These are phyloP conservation scores for Tuta absoluta DNA, from an alignment of 2,888 invertebrate genomes.

Conservation along the genomic window DNA sequence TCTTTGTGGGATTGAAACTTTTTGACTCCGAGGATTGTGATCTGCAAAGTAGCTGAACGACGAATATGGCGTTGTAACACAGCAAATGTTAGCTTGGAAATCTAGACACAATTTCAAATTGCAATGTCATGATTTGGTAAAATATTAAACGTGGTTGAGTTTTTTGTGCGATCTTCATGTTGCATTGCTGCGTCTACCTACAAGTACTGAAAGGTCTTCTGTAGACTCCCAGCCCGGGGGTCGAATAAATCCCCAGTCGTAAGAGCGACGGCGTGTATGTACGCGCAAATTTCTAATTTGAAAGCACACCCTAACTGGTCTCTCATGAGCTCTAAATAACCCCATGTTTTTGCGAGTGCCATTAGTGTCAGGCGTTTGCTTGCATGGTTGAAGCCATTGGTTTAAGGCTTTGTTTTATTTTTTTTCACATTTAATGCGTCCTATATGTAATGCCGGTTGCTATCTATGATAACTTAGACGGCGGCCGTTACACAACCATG, in stretches of 20 bases:
- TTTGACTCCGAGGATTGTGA: conserved; percentile 75
- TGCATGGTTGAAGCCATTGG: not conserved
- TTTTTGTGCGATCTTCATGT: not conserved
- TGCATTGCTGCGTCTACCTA: not conserved
- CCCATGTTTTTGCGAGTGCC: conserved; percentile 35
- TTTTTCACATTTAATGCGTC: no score
- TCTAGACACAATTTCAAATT: not conserved
- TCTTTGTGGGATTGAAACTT: conserved; percentile 79
- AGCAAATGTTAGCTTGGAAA: not conserved
- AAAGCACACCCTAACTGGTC: conserved; percentile 37
- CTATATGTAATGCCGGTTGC: no score
- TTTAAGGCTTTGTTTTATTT: no score
- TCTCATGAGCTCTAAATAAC: conserved; percentile 41
- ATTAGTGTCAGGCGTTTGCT: conserved; percentile 15
- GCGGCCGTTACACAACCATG: no score
- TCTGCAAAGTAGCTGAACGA: conserved; percentile 63
- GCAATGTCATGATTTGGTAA: not conserved
- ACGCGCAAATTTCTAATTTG: conserved; percentile 45
- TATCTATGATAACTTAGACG: no score
- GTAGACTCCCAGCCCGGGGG: conserved; percentile 23
- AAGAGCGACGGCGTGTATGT: conserved; percentile 37
- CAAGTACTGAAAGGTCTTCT: not conserved
- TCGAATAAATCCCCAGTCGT: conserved; percentile 31
- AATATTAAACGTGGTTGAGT: not conserved
- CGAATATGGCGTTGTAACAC: conserved; percentile 44